Conservation (phyloP, 2,113 vertebrate genomes). For the Bufo bufo region DNA sequence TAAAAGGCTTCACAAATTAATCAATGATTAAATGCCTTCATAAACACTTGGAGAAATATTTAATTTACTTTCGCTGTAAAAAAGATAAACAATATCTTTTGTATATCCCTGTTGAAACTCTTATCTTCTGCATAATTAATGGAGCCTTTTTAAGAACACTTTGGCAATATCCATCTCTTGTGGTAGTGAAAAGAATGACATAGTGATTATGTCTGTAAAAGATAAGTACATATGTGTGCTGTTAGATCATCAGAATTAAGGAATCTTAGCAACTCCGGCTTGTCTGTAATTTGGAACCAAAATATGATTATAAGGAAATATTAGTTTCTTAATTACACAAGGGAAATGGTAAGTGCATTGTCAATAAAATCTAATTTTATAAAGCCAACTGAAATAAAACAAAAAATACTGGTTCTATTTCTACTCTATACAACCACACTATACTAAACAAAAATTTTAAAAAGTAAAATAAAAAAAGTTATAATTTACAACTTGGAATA, state of each 20-base stretch:
- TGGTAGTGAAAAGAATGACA: slow-evolving; percentile 81
- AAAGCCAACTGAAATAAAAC: neutral
- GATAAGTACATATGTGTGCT: slow-evolving; percentile 78
- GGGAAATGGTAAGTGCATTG: neutral
- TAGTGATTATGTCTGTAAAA: slow-evolving; percentile 80
- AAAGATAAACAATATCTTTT: slow-evolving; percentile 81
- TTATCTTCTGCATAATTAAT: slow-evolving; percentile 83
- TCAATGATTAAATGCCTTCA: slow-evolving; percentile 6
- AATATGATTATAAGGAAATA: neutral
- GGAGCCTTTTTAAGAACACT: slow-evolving; percentile 76
- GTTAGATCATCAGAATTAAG: slow-evolving; percentile 79
- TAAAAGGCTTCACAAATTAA: neutral
- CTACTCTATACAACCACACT: neutral
- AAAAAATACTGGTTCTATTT: neutral
- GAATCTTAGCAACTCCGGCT: slow-evolving; percentile 68
- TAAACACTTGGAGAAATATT: slow-evolving; percentile 53
- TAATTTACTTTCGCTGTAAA: slow-evolving; percentile 74
- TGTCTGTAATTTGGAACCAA: slow-evolving; percentile 10
- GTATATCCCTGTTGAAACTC: slow-evolving; percentile 83
- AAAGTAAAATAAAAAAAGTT: neutral
- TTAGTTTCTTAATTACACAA: neutral
- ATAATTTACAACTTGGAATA: neutral
- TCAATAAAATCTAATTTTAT: neutral
- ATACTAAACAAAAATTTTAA: neutral
- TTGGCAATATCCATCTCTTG: slow-evolving; percentile 77